Base-by-base conservation (phyloP, 2,797 vertebrate genomes). In the Mormyrus hasselquistii region DNA sequence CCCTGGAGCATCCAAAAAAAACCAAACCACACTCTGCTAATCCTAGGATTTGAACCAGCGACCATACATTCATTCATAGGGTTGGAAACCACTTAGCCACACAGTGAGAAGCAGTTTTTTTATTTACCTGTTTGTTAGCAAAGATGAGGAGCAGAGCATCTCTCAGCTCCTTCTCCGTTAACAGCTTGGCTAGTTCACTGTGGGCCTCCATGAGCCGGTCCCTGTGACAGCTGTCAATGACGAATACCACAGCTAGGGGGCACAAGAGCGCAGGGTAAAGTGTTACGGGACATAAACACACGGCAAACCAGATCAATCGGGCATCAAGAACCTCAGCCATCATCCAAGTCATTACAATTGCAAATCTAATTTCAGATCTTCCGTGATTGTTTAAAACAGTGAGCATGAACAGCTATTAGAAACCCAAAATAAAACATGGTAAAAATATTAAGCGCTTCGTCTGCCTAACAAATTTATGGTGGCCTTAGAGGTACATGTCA, bases 81-180 rank as follows among this genome's bases (percentile, higher is more conserved):
- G 7, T 62, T 6, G 2, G 62, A 69, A 10, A 10, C 9, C 25
- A 29, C 62, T 65, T 65, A 65, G 65, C 29, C 29, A 14, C 62
- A 69, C 29, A 69, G 62, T 14, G 4, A 0, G 65, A 38, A 12
- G 29, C 65, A 73, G 29, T 73, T 38, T 12, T 50, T 52, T 50
- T 82, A 25, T 41, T 65, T 87, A 99, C 98, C 97, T 99, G 98
- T 93, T 99, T 99, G 95, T 99, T 99, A 53, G 98, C 98, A 92
- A 99, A 99, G 94, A 99, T 99, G 93, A 99, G 96, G 88, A 99
- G 92, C 92, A 99, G 93, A 38, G 98, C 98, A 89, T 99, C 98
- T 89, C 98, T 95, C 91, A 99, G 96, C 93, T 99, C 98, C 93
- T 99, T 99, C 95, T 99, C 98, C 0, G 97, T 99, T 93, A 99